Evolutionary conservation across 2,888 invertebrate genomes (phyloP).

Genomic region (Chesias legatella): DNA sequence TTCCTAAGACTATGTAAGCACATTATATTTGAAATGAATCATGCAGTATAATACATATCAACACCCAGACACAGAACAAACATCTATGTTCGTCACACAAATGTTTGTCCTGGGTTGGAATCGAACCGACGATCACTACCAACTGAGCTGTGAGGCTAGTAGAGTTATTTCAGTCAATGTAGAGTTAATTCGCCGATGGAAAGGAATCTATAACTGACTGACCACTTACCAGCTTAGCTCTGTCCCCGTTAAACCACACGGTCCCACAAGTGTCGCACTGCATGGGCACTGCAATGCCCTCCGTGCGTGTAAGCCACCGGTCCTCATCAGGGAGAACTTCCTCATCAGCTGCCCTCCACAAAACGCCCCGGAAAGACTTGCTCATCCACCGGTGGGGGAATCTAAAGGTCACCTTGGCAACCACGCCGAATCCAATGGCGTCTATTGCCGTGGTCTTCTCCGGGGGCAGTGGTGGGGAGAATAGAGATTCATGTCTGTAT

Average conservation of each 20-base stretch:
- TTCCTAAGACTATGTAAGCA: no score
- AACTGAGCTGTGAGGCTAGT: no score
- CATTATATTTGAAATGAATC: no score
- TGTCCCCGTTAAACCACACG: constrained; percentile 48
- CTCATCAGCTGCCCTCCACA: constrained; percentile 44
- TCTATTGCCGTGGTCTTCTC: constrained; percentile 79
- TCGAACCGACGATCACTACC: no score
- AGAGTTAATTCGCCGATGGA: no score
- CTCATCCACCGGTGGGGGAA: constrained; percentile 83
- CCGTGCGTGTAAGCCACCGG: constrained; percentile 39
- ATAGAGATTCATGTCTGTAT: constrained; percentile 66
- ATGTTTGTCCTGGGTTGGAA: no score
- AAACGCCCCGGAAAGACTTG: no score
- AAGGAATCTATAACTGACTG: no score
- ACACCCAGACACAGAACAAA: no score
- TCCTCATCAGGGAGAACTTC: constrained; percentile 29
- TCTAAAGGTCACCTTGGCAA: constrained; percentile 84
- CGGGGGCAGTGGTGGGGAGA: constrained; percentile 78
- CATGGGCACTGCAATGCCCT: constrained; percentile 34
- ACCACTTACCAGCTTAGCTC: constrained; percentile 36
- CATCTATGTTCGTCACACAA: no score
- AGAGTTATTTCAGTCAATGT: no score
- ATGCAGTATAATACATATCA: no score
- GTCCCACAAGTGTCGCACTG: constrained; percentile 38
- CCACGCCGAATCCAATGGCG: constrained; percentile 82